Conservation (phyloP, 2,113 vertebrate species). For the Pangasianodon gigas region DNA sequence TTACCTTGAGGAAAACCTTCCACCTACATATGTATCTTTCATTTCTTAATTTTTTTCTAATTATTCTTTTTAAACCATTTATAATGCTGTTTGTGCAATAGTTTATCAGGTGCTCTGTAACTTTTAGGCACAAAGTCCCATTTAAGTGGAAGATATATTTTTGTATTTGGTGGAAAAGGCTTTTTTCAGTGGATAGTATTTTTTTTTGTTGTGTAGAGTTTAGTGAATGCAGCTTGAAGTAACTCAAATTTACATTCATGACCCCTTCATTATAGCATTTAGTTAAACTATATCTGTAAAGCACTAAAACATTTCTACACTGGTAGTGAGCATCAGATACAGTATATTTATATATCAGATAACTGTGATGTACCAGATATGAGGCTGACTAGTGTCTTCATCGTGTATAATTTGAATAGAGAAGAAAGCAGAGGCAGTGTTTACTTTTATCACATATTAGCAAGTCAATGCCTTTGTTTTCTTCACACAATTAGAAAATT, state of each 20-base stretch:
- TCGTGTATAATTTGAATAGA: neutral
- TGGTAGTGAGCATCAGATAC: neutral
- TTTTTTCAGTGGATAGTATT: neutral
- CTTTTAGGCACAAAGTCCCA: neutral
- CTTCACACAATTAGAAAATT: slow-evolving; percentile 65
- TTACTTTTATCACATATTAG: slow-evolving; percentile 36
- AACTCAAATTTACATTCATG: neutral
- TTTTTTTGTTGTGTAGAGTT: neutral
- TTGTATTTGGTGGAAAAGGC: neutral
- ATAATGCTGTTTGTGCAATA: neutral
- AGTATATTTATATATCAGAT: neutral
- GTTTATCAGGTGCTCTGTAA: neutral
- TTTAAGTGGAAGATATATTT: neutral
- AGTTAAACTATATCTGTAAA: neutral
- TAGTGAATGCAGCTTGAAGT: neutral
- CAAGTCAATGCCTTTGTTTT: slow-evolving; percentile 60
- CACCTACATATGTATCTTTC: neutral
- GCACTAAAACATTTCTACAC: neutral
- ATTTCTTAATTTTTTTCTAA: neutral
- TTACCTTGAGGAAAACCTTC: neutral
- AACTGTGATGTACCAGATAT: neutral
- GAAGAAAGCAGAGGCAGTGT: slow-evolving; percentile 12
- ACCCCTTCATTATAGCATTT: neutral
- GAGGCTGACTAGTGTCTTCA: neutral
- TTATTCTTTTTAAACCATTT: neutral